phyloP scores from a whole-genome alignment of 2,113 vertebrate species.

The Patagioenas fasciata region DNA sequence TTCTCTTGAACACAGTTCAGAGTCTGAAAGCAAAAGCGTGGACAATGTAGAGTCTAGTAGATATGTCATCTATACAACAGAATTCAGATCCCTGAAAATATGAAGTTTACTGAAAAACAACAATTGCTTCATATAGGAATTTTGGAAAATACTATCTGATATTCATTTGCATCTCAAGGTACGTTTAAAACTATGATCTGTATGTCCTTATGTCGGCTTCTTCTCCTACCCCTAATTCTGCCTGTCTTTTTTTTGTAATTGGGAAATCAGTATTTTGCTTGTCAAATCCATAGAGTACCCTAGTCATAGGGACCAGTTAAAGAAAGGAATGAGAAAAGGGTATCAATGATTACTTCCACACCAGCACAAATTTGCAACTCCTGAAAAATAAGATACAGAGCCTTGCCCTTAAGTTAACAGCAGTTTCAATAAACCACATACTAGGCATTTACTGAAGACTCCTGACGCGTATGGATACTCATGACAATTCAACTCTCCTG shows the following conservation, averaged over 20 bases:
- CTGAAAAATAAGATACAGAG: background rate
- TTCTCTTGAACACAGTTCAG: background rate
- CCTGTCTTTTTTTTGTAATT: accelerated
- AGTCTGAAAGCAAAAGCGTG: background rate
- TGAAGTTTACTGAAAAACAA: background rate
- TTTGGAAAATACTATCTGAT: background rate
- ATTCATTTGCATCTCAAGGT: background rate
- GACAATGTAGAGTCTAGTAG: background rate
- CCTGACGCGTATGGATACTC: background rate
- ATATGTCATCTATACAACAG: background rate
- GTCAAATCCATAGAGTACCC: background rate
- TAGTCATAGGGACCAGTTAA: background rate
- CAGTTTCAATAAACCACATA: background rate
- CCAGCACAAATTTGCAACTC: background rate
- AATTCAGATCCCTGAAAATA: background rate
- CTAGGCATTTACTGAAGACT: background rate
- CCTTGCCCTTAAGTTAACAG: background rate
- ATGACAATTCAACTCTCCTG: accelerated
- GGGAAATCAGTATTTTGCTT: background rate
- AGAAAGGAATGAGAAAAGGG: background rate
- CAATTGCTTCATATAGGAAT: background rate
- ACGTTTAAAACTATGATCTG: background rate
- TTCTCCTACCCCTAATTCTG: background rate
- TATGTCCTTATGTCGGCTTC: background rate
- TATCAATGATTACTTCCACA: background rate